Base-by-base conservation (phyloP, 1,140 invertebrate species). In the Diorhabda elongata region DNA sequence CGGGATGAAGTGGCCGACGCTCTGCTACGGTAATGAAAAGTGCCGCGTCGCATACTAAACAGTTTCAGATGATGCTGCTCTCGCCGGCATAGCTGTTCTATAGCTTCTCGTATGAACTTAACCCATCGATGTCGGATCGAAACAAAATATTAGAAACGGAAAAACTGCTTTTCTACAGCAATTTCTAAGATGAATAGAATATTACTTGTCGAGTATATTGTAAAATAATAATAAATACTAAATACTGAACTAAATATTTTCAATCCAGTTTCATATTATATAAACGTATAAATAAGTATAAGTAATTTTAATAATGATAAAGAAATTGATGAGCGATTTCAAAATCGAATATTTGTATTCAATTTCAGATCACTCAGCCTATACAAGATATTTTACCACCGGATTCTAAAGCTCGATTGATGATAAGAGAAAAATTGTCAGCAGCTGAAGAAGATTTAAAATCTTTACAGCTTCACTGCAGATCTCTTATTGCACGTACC, bases 401-500 rank as follows among this genome's bases (percentile, higher is more conserved):
- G 0, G 86, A 87, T 42, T 88, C 87, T 70, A 84, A 86, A 45
- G 87, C 87, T 0, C 84, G 90, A 74, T 82, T 82, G 66, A 82
- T 85, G 6, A 87, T 89, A 76, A 82, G 82, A 43, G 81, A 89
- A 84, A 88, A 89, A 69, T 89, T 92, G 82, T 89, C 89, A 71
- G 86, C 89, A 71, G 90, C 91, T n/a, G 91, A 93, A 78, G 87
- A 86, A 62, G 91, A 95, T 81, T 84, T 96, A 42, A 87, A 89
- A 70, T 85, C 85, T 41, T 81, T 94, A 26, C 92, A 93, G 80
- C 87, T 89, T 68, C 89, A 90, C 11, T 95, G 92, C 74, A 84
- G 91, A 2, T 88, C 89, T 44, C 81, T 92, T 8, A 88, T 91
- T 74, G 86, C 89, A n/a, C 83, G 86, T 71, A 89, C 26, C 26